A percentile compares a stretch with the other conserved stretches of the same genome.
Evolutionary conservation across 2,888 invertebrate genomes (phyloP).

Genomic region (Drosophila leonis): DNA sequence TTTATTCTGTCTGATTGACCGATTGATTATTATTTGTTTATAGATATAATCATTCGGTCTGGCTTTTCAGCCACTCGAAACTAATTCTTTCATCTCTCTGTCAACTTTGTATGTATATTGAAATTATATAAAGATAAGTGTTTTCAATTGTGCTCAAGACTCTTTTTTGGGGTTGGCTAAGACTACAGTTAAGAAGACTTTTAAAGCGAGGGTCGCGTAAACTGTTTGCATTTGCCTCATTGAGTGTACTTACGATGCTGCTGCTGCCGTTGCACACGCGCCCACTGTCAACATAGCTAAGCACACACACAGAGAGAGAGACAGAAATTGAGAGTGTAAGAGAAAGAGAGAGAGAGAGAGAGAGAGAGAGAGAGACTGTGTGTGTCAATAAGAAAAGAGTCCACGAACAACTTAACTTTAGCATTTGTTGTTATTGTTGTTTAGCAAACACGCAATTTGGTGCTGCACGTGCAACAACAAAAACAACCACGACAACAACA

Average conservation of each 20-base stretch:
- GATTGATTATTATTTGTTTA: conserved; percentile 5
- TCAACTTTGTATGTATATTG: conserved; percentile 23
- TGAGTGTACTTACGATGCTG: conserved; percentile 55
- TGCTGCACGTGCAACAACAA: conserved; percentile 63
- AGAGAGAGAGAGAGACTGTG: background rate
- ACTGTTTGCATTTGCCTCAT: conserved; percentile 74
- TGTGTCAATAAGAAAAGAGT: conserved; percentile 53
- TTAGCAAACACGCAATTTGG: conserved; percentile 71
- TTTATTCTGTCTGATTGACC: background rate
- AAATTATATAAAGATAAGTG: conserved; percentile 53
- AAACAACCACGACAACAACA: conserved; percentile 23
- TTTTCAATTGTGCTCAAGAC: conserved; percentile 14
- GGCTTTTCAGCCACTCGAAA: conserved; percentile 10
- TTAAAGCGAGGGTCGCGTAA: conserved; percentile 72
- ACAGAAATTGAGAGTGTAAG: background rate
- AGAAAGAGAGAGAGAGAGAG: background rate
- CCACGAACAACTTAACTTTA: conserved; percentile 46
- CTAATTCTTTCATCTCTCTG: conserved; percentile 20
- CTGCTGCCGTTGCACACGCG: conserved; percentile 60
- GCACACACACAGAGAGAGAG: conserved; percentile 2
- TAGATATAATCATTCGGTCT: background rate
- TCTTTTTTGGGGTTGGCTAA: conserved; percentile 35
- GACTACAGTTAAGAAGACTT: conserved; percentile 28
- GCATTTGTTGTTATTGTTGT: conserved; percentile 56
- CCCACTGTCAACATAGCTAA: conserved; percentile 67